Evolutionary conservation across 2,113 vertebrate genomes (phyloP).

Genomic region (Mustela nigripes): DNA sequence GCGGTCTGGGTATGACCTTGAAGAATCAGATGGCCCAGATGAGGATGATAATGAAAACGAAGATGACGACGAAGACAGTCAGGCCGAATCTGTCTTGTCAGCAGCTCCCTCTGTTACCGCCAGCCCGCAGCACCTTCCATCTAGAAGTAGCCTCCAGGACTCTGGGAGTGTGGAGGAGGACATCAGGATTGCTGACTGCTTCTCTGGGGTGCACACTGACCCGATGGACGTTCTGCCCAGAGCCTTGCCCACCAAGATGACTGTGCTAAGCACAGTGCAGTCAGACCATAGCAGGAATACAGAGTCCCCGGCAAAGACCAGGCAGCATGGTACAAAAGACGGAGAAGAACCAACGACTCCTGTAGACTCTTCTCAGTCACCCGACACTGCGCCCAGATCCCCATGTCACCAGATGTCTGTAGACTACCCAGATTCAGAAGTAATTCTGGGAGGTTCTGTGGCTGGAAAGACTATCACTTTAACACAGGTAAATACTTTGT

Average conservation of each 20-base stretch:
- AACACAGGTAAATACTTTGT: constrained; percentile 89
- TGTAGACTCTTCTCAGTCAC: constrained; percentile 76
- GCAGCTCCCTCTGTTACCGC: constrained; percentile 95
- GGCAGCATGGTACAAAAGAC: constrained; percentile 51
- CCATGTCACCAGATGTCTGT: constrained; percentile 95
- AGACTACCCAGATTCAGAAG: constrained; percentile 91
- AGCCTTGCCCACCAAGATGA: constrained; percentile 96
- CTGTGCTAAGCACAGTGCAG: constrained; percentile 87
- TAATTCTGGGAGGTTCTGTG: constrained; percentile 85
- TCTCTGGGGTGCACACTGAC: constrained; percentile 83
- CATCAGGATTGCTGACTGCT: constrained; percentile 78
- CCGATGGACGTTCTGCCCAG: constrained; percentile 92
- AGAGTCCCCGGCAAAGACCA: constrained; percentile 73
- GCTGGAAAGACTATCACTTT: constrained; percentile 78
- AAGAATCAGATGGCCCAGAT: constrained; percentile 95
- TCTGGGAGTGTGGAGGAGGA: constrained; percentile 84
- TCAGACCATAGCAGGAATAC: constrained; percentile 68
- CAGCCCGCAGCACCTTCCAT: constrained; percentile 95
- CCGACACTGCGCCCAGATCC: constrained; percentile 88
- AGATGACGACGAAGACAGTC: constrained; percentile 99
- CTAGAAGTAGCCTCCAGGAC: constrained; percentile 85
- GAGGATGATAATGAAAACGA: constrained; percentile 97
- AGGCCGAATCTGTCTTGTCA: constrained; percentile 96
- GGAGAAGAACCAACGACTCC: constrained; percentile 75
- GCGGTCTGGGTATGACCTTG: constrained; percentile 93